phyloP scores from a whole-genome alignment of 2,888 invertebrate species.

The Cordilura impudica region DNA sequence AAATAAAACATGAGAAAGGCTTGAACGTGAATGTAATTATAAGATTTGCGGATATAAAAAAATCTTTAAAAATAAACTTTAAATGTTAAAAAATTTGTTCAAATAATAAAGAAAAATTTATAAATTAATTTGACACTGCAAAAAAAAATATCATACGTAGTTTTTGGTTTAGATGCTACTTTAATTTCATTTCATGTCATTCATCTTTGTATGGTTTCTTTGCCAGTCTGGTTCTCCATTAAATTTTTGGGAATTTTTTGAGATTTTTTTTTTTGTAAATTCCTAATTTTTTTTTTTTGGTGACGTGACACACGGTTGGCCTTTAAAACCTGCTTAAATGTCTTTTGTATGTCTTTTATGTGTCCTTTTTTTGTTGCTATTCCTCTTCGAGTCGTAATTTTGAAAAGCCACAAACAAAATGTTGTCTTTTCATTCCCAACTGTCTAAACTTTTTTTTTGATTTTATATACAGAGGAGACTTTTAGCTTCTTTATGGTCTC shows the following conservation, averaged over 20 bases:
- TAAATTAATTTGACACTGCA: too few species aligned
- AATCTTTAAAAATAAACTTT: neutral
- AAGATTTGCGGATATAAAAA: neutral
- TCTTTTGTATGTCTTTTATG: slow-evolving; percentile 5
- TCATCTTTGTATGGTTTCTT: neutral
- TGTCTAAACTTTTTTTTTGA: too few species aligned
- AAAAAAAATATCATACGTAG: too few species aligned
- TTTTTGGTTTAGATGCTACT: too few species aligned
- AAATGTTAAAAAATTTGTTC: neutral
- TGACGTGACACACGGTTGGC: too few species aligned
- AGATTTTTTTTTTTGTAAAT: neutral
- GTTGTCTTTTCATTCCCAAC: neutral
- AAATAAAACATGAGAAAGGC: slow-evolving; percentile 51
- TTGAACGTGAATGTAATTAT: slow-evolving; percentile 3
- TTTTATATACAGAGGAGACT: neutral
- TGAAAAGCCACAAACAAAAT: neutral
- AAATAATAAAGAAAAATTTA: neutral
- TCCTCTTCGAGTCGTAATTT: neutral
- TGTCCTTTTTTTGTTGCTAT: neutral
- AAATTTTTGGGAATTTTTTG: neutral
- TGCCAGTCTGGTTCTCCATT: neutral
- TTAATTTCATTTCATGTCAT: neutral
- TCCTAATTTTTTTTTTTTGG: too few species aligned
- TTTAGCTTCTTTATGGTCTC: neutral
- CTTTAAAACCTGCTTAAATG: neutral